A percentile compares a stretch with the other conserved stretches of the same genome.
Evolutionary conservation across 92 coral and sea anemone species (phyloP).

Genomic region (Desmophyllum pertusum): DNA sequence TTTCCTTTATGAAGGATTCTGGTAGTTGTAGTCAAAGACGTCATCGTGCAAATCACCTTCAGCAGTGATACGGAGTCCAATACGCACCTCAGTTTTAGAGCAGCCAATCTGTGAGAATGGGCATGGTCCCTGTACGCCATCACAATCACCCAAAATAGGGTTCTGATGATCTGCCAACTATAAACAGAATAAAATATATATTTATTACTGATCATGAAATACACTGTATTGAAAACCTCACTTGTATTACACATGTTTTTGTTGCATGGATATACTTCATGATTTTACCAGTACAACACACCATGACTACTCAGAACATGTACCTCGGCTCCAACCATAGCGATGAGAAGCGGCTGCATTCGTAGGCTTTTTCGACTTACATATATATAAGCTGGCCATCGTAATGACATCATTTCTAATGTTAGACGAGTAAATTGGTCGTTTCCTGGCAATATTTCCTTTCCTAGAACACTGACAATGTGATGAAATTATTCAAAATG

Average conservation of each 20-base stretch:
- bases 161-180: constrained; percentile 62
- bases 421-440: no score
- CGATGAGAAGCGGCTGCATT: neutral
- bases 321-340: neutral
- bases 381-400: neutral
- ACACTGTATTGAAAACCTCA: neutral
- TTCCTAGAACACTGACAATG: neutral
- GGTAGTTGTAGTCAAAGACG: no score
- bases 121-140: constrained; percentile 57
- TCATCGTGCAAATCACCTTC: no score
- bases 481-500: neutral
- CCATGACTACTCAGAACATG: neutral
- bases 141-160: constrained; percentile 59
- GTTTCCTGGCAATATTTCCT: neutral
- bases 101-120: constrained; percentile 68
- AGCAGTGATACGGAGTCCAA: neutral
- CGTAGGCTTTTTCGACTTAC: neutral
- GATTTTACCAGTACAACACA: neutral
- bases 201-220: neutral
- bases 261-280: neutral
- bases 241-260: neutral
- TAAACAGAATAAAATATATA: neutral
- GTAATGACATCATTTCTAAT: no score
- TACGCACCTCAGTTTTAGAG: constrained; percentile 43
- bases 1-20: no score